phyloP scores from a whole-genome alignment of 2,797 vertebrate genomes.

The Leucoraja ocellata region DNA sequence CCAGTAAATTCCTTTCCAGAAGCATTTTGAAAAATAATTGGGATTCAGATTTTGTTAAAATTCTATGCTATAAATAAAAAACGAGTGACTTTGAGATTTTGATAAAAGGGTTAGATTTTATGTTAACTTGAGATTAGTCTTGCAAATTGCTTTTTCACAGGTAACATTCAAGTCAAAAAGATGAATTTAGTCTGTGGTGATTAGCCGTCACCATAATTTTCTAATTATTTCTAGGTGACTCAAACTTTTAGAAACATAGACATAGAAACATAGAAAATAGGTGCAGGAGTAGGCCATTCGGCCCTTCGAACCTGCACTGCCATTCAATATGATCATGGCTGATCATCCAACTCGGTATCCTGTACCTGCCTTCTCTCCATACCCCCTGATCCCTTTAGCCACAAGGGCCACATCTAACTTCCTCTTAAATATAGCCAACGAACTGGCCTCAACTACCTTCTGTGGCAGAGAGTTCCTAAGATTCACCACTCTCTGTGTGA shows the following conservation, averaged over 20 bases:
- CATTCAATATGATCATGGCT: too few relatives aligned
- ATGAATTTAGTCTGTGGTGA: not conserved
- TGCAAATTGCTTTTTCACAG: not conserved
- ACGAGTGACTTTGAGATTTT: not conserved
- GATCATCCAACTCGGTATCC: too few relatives aligned
- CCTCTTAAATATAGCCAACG: too few relatives aligned
- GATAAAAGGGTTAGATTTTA: not conserved
- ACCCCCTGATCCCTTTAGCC: too few relatives aligned
- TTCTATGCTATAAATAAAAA: not conserved
- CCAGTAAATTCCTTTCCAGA: not conserved
- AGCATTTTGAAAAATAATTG: not conserved
- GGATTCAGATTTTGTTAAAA: not conserved
- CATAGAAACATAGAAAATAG: too few relatives aligned
- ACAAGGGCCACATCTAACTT: too few relatives aligned
- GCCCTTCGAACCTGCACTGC: too few relatives aligned
- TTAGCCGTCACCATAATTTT: not conserved
- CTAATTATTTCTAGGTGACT: not conserved
- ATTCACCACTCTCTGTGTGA: too few relatives aligned
- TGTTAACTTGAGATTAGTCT: not conserved
- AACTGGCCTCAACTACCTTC: too few relatives aligned
- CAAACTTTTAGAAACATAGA: not conserved
- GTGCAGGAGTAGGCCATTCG: too few relatives aligned
- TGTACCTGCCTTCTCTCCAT: too few relatives aligned
- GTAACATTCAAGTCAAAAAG: not conserved
- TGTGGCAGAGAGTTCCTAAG: too few relatives aligned